A percentile compares a stretch with the other conserved stretches of the same genome.
These are phyloP conservation scores for Bos javanicus DNA, from an alignment of 2,113 vertebrate species.

Conservation along the genomic window DNA sequence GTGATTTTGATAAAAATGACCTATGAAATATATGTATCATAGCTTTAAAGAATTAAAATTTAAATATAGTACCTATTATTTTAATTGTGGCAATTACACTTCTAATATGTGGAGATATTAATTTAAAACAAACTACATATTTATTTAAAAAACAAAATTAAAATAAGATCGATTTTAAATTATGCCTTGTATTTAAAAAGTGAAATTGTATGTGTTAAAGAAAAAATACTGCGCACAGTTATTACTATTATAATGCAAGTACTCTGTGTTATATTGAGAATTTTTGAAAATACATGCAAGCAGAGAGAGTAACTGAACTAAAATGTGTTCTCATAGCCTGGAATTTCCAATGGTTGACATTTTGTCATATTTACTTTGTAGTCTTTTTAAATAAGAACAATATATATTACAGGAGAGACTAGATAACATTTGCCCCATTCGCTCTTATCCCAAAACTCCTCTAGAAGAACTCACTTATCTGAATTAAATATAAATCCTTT, in stretches of 20 bases:
- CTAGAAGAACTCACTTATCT: neutral
- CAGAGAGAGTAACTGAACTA: neutral
- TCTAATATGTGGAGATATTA: neutral
- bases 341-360: neutral
- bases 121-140: neutral
- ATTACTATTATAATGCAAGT: neutral
- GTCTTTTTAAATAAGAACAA: slow-evolving; percentile 8
- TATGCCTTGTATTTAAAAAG: neutral
- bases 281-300: neutral
- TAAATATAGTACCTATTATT: neutral
- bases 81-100: neutral
- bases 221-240: neutral
- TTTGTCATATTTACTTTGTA: neutral
- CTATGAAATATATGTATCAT: neutral
- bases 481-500: neutral
- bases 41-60: neutral
- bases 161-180: neutral
- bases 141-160: neutral
- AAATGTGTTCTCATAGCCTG: neutral
- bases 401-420: neutral
- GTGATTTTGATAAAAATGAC: neutral
- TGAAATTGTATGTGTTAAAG: neutral
- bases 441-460: neutral
- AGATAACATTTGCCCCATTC: neutral
- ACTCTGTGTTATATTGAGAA: neutral